A percentile compares a stretch with the other conserved stretches of the same genome.
These are phyloP conservation scores for Anas acuta DNA, from an alignment of 2,797 vertebrate genomes.

Conservation along the genomic window DNA sequence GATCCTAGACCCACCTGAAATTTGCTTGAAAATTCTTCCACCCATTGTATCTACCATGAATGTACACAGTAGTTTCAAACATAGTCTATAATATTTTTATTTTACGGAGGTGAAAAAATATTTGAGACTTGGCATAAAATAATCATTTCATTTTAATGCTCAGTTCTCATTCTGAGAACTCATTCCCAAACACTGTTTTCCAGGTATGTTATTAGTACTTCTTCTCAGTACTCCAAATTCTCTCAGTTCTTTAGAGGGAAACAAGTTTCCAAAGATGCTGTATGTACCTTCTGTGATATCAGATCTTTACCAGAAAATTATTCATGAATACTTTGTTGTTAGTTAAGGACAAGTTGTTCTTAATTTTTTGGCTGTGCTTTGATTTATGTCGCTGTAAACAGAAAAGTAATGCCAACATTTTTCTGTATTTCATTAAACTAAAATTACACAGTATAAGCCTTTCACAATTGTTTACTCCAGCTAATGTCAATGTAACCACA, in stretches of 20 bases:
- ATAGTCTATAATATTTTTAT: not conserved
- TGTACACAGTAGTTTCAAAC: not conserved
- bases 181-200: not conserved
- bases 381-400: constrained; percentile 38
- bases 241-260: not conserved
- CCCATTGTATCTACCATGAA: not conserved
- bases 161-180: not conserved
- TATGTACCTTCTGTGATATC: not conserved
- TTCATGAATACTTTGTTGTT: constrained; percentile 31
- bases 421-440: constrained; percentile 39
- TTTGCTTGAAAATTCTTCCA: not conserved
- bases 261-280: not conserved
- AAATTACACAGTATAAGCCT: constrained; percentile 30
- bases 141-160: not conserved
- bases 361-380: constrained; percentile 41
- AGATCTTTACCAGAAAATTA: constrained; percentile 28
- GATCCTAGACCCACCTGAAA: not conserved
- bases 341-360: constrained; percentile 42
- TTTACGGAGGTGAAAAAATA: not conserved
- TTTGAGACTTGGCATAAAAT: not conserved
- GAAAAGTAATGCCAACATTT: constrained; percentile 34
- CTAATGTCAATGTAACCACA: constrained; percentile 30
- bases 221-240: not conserved
- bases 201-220: not conserved
- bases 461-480: constrained; percentile 37